A percentile compares a stretch with the other conserved stretches of the same genome.
Evolutionary conservation across 2,888 invertebrate species (phyloP).

Genomic region (Mylabris sibirica): DNA sequence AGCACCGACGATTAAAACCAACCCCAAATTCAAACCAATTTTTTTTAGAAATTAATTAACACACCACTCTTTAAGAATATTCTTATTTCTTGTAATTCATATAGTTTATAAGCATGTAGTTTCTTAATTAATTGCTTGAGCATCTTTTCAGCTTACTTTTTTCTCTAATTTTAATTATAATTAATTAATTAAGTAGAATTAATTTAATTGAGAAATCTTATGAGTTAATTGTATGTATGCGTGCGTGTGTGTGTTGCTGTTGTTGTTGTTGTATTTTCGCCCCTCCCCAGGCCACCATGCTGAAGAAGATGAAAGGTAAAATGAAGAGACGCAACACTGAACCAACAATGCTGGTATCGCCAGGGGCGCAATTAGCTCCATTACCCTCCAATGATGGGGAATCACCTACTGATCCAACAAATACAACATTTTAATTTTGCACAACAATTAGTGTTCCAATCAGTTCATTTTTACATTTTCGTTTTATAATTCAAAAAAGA

Average conservation of each 20-base stretch:
- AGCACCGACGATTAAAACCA: constrained; percentile 67
- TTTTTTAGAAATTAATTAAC: constrained; percentile 35
- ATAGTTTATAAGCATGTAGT: constrained; percentile 39
- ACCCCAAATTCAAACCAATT: constrained; percentile 35
- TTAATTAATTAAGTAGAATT: constrained; percentile 29
- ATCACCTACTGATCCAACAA: constrained; percentile 60
- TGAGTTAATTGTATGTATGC: neutral
- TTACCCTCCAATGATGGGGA: constrained; percentile 62
- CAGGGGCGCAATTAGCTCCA: constrained; percentile 62
- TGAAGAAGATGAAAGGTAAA: constrained; percentile 97
- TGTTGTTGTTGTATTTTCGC: constrained; percentile 40
- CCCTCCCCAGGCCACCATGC: constrained; percentile 95
- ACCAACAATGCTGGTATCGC: constrained; percentile 73
- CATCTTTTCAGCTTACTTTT: constrained; percentile 33
- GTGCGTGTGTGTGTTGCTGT: constrained; percentile 12
- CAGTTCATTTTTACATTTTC: constrained; percentile 14
- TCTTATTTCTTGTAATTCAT: constrained; percentile 29
- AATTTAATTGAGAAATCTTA: constrained; percentile 15
- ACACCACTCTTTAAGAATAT: constrained; percentile 43
- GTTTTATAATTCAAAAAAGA: neutral
- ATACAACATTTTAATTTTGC: constrained; percentile 58
- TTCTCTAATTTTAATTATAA: constrained; percentile 14
- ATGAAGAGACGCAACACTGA: constrained; percentile 96
- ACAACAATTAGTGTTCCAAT: constrained; percentile 1
- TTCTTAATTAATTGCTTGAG: constrained; percentile 35